Conservation (phyloP, 1,140 invertebrate genomes). For the Drosophila guanche region DNA sequence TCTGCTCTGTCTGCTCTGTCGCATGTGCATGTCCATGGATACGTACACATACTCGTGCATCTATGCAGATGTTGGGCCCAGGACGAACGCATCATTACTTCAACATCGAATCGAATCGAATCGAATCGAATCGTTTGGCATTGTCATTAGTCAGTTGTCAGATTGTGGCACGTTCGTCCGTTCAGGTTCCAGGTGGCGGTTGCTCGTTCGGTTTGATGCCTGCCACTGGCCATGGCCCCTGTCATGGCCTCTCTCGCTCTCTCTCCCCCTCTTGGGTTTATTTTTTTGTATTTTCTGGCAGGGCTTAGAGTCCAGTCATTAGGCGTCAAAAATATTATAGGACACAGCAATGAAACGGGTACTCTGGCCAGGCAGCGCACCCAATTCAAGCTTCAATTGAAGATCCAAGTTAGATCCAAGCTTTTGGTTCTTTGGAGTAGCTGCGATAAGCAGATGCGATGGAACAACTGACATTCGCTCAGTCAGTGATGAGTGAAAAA, state of each 20-base stretch:
- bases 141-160: slow-evolving; percentile 75
- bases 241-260: too few species aligned
- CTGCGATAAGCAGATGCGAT: too few species aligned
- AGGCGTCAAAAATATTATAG: slow-evolving; percentile 55
- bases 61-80: slow-evolving; percentile 47
- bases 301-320: slow-evolving; percentile 40
- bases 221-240: background rate
- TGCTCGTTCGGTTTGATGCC: background rate
- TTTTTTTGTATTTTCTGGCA: slow-evolving; percentile 24
- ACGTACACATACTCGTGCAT: slow-evolving; percentile 26
- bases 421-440: too few species aligned
- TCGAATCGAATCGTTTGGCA: slow-evolving; percentile 31
- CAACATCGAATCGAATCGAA: slow-evolving; percentile 67
- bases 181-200: slow-evolving; percentile 23
- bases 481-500: too few species aligned
- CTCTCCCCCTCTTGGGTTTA: too few species aligned
- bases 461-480: too few species aligned
- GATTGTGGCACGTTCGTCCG: slow-evolving; percentile 54
- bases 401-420: too few species aligned
- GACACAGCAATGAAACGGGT: slow-evolving; percentile 4
- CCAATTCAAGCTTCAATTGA: too few species aligned
- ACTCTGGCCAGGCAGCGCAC: too few species aligned
- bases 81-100: slow-evolving; percentile 66
- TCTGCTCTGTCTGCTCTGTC: slow-evolving; percentile 3
- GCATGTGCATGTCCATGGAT: slow-evolving; percentile 1